These are phyloP conservation scores for Trichacis sp. DNA, from an alignment of 2,888 invertebrate genomes.

Conservation along the genomic window DNA sequence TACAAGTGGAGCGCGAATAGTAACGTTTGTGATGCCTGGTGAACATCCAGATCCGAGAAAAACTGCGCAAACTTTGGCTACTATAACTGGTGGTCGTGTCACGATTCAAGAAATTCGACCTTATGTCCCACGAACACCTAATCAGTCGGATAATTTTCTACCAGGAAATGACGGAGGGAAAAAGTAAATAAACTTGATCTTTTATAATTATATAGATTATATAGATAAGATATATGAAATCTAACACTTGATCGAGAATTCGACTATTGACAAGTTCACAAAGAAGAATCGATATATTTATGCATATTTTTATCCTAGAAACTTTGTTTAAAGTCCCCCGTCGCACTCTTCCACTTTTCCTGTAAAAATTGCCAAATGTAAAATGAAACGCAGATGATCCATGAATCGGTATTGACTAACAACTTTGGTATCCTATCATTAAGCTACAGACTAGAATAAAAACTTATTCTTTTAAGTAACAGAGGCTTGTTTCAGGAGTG, in stretches of 20 bases:
- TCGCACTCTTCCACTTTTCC: too few relatives aligned
- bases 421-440: too few relatives aligned
- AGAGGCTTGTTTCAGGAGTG: conserved; percentile 55
- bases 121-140: conserved; percentile 67
- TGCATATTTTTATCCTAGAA: too few relatives aligned
- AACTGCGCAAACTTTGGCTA: conserved; percentile 81
- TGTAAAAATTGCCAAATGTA: too few relatives aligned
- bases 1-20: conserved; percentile 82
- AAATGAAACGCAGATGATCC: too few relatives aligned
- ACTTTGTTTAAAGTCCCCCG: too few relatives aligned
- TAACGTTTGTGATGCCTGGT: conserved; percentile 86
- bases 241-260: too few relatives aligned
- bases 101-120: conserved; percentile 81
- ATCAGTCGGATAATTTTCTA: conserved; percentile 28
- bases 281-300: too few relatives aligned
- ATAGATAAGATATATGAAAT: too few relatives aligned
- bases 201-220: not conserved
- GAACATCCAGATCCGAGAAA: conserved; percentile 79
- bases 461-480: too few relatives aligned
- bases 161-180: conserved; percentile 48
- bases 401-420: too few relatives aligned
- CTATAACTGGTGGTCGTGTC: conserved; percentile 84
- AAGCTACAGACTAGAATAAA: too few relatives aligned
- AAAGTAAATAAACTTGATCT: conserved; percentile 49
- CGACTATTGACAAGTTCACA: not conserved